Base-by-base conservation (phyloP, 2,888 invertebrate species). In the Ophraella communa region DNA sequence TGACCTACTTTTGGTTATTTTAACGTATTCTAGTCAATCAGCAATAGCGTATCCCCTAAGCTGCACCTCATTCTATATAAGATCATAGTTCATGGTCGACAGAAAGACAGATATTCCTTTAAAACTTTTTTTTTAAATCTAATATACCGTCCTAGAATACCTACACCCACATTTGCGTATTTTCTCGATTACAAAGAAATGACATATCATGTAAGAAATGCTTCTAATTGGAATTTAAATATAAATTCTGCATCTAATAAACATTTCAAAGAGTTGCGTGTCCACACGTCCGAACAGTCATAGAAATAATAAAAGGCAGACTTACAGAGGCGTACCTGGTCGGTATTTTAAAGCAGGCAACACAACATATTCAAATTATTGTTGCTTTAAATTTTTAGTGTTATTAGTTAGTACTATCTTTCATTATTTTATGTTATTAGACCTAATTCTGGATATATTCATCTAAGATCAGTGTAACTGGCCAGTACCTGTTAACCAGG, bases 61-160 rank as follows among this genome's bases (percentile, higher is more conserved):
- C 49, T 49, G 49, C 49, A 49, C 49, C 49, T 49, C 11, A 24
- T 23, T 24, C 23, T 27, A 23, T 24, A 49, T 49, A 27, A 49
- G 49, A 49, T 49, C 49, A 49, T 49, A 35, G 58, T 58, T 58
- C 58, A 58, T 23, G 51, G 58, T 51, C 58, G 49, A 49, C 49
- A 8, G 39, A 49, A 51, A 58, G 20, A n/a, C n/a, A n/a, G n/a
- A 44, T 57, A 57, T 35, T 58, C 58, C 39, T 58, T 51, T 57
- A 57, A 58, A 51, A 58, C 21, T 49, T 30, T 51, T 51, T 45
- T 49, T 49, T 58, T 58, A 24, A 14, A 49, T 21, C 27, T 49
- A 17, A 49, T 27, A 49, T 49, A 47, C 21, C 20, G 17, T n/a
- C n/a, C n/a, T n/a, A n/a, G n/a, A n/a, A n/a, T n/a, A 18, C 42